phyloP scores from a whole-genome alignment of 2,797 vertebrate genomes.

The Onychomys arenicola region DNA sequence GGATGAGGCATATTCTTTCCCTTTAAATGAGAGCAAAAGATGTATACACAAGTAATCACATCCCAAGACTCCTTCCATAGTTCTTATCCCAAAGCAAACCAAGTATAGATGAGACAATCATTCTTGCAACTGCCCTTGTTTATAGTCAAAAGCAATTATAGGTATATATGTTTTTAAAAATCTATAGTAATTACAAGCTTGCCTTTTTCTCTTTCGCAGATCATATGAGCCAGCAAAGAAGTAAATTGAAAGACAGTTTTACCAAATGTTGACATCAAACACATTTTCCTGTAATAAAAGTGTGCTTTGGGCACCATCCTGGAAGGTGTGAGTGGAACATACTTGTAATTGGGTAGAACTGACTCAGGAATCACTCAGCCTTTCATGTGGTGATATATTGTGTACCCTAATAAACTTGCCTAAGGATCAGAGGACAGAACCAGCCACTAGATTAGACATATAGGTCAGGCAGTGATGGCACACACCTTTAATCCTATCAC shows the following conservation, averaged over 20 bases:
- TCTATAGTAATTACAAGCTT: slow-evolving; percentile 66
- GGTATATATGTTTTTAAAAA: slow-evolving; percentile 58
- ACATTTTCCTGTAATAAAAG: slow-evolving; percentile 54
- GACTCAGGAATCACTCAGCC: slow-evolving; percentile 59
- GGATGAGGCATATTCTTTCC: neutral
- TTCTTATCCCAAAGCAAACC: slow-evolving; percentile 63
- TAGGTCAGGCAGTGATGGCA: no score
- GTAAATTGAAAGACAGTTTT: neutral
- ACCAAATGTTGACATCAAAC: slow-evolving; percentile 69
- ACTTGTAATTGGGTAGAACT: slow-evolving; percentile 71
- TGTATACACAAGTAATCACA: slow-evolving; percentile 31
- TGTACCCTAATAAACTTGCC: no score
- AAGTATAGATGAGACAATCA: slow-evolving; percentile 58
- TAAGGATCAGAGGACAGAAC: no score
- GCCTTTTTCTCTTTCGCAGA: slow-evolving; percentile 55
- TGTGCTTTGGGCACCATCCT: slow-evolving; percentile 66
- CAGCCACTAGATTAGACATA: no score
- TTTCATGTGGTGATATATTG: slow-evolving; percentile 3
- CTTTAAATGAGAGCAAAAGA: slow-evolving; percentile 23
- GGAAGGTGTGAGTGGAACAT: slow-evolving; percentile 65
- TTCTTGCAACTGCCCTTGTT: slow-evolving; percentile 55
- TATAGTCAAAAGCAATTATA: slow-evolving; percentile 59
- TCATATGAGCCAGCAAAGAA: slow-evolving; percentile 26
- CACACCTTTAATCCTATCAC: no score
- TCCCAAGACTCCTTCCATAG: slow-evolving; percentile 2